Evolutionary conservation across 2,113 vertebrate genomes (phyloP), one percentile per base, ranked within the genome.

Genomic region (Thalassarche chlororhynchos): DNA sequence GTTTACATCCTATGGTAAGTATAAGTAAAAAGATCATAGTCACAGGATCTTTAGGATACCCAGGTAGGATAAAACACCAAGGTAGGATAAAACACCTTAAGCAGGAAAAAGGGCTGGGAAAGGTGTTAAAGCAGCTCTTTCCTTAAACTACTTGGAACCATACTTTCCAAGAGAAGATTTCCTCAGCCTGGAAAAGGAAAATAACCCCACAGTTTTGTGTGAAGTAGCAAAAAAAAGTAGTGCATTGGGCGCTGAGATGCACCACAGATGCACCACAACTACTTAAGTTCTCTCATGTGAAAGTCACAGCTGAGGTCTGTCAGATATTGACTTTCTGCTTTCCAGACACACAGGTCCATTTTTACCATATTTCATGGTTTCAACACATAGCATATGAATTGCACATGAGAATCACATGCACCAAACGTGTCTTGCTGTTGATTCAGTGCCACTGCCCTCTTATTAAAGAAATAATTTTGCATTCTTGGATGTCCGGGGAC

Each of bases 261-360:
- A 95, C 70, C 92, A 94, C 61, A 97, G 93, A 83, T 87, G 13
- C 23, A 75, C 29, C 49, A 38, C 49, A 65, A 32, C 47, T 91
- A 47, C 74, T 96, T 90, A 94, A 96, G 71, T 61, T 96, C 61
- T 72, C 64, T n/a, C 5, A 46, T 54, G 77, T 96, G 93, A 96
- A 97, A 98, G 89, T 90, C 96, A 88, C 84, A 95, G 8, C 38
- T 77, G 93, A 87, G 78, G 24, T 83, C 97, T 96, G 84, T 65
- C 93, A 93, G 81, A 57, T 57, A 87, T 8, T 61, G 91, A 74
- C 11, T 76, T 85, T 80, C 77, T 90, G 85, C 80, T 71, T 94
- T 92, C 89, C 97, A 96, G 72, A 91, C 55, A 86, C 84, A 91
- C 31, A 55, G 61, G 84, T 84, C 65, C 52, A 60, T 78, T 72